These are phyloP conservation scores for Stictocephala bisonia DNA, from an alignment of 2,888 invertebrate species.

Conservation along the genomic window DNA sequence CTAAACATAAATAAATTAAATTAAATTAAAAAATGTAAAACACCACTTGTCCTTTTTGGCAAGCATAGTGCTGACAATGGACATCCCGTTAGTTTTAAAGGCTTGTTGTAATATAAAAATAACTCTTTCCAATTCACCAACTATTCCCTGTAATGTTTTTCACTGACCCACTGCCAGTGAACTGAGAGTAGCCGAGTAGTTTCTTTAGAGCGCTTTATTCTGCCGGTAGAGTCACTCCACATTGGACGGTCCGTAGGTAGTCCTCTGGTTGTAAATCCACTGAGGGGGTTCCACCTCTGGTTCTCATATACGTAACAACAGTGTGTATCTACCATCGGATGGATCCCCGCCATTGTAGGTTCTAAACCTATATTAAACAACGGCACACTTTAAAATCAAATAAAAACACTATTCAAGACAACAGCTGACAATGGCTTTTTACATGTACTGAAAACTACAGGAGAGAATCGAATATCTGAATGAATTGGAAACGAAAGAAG, in stretches of 20 bases:
- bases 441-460: no score
- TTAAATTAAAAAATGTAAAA: no score
- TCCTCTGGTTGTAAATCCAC: conserved; percentile 87
- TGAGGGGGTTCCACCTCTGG: conserved; percentile 93
- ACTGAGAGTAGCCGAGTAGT: conserved; percentile 85
- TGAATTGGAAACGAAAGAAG: no score
- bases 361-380: conserved; percentile 65
- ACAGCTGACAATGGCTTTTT: no score
- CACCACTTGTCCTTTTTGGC: no score
- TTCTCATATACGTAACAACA: conserved; percentile 93
- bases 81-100: no score
- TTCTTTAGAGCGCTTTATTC: conserved; percentile 85
- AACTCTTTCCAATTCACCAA: neutral
- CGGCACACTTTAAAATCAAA: neutral
- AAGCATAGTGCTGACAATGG: no score
- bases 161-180: conserved; percentile 88
- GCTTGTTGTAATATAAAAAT: neutral
- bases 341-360: conserved; percentile 71
- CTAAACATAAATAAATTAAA: no score
- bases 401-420: no score
- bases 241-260: conserved; percentile 88
- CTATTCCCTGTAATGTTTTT: neutral
- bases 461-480: no score
- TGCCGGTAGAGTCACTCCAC: conserved; percentile 92
- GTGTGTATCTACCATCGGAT: conserved; percentile 86